Conservation (phyloP, 2,797 vertebrate species). For the Acanthis flammea region DNA sequence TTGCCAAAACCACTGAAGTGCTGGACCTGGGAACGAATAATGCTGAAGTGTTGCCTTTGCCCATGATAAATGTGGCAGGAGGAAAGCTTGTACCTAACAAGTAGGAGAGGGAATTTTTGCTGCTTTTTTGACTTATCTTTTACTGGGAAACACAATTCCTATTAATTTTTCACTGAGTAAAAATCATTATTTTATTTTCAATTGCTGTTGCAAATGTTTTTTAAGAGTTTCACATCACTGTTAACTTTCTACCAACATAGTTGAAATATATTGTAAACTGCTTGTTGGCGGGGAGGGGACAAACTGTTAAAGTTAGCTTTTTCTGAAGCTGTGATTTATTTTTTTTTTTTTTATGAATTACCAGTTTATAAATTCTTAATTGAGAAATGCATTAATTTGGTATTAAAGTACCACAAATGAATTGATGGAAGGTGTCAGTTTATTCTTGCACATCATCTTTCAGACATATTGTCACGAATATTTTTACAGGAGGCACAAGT, state of each 20-base stretch:
- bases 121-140: constrained; percentile 49
- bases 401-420: constrained; percentile 60
- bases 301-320: constrained; percentile 65
- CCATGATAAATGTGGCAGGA: background rate
- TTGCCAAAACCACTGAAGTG: constrained; percentile 29
- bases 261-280: constrained; percentile 64
- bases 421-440: constrained; percentile 19
- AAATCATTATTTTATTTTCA: constrained; percentile 50
- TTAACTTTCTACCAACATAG: constrained; percentile 68
- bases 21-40: background rate
- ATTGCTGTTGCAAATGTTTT: constrained; percentile 48
- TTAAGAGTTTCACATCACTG: constrained; percentile 41
- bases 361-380: constrained; percentile 72
- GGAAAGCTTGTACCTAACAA: background rate
- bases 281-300: constrained; percentile 31
- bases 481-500: background rate
- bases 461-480: background rate
- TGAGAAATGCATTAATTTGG: constrained; percentile 58
- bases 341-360: constrained; percentile 62
- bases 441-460: constrained; percentile 5
- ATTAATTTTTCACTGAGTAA: constrained; percentile 45
- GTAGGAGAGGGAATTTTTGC: constrained; percentile 12
- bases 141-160: constrained; percentile 11
- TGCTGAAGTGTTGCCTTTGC: constrained; percentile 1
- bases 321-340: constrained; percentile 67